Evolutionary conservation across 2,888 invertebrate species (phyloP).

Genomic region (Mayetiola destructor): DNA sequence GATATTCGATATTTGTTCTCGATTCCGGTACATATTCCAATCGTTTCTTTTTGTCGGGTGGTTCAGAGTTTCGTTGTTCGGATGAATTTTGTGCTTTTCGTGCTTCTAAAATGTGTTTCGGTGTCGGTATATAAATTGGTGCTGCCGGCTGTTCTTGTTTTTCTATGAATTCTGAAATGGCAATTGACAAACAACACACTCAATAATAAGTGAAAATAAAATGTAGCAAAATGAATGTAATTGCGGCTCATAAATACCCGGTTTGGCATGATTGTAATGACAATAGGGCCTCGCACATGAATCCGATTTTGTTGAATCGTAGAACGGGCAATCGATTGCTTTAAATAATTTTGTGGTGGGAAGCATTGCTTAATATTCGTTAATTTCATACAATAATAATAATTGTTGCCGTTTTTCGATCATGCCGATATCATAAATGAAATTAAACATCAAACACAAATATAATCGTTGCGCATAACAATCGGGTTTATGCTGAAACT

Average conservation of each 20-base stretch:
- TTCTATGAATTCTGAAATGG: background rate
- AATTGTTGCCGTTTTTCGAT: no score
- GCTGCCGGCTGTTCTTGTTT: conserved; percentile 20
- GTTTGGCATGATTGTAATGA: conserved; percentile 75
- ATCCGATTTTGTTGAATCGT: conserved; percentile 54
- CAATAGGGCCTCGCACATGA: conserved; percentile 81
- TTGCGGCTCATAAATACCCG: conserved; percentile 39
- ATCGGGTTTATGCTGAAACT: no score
- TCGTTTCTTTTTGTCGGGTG: conserved; percentile 25
- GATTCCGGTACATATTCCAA: conserved; percentile 31
- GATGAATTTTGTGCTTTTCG: conserved; percentile 12
- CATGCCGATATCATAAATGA: no score
- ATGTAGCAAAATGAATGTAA: background rate
- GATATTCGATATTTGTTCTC: conserved; percentile 16
- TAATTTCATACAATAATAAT: no score
- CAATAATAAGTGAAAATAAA: background rate
- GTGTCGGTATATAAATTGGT: conserved; percentile 28
- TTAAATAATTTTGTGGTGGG: conserved; percentile 82
- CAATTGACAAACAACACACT: background rate
- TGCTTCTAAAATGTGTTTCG: conserved; percentile 23
- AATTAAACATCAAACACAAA: no score
- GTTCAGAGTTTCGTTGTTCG: background rate
- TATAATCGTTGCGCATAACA: no score
- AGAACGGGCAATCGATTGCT: conserved; percentile 73
- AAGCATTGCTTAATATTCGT: no score